Evolutionary conservation across 2,113 vertebrate species (phyloP).

Genomic region (Callaeas wilsoni): DNA sequence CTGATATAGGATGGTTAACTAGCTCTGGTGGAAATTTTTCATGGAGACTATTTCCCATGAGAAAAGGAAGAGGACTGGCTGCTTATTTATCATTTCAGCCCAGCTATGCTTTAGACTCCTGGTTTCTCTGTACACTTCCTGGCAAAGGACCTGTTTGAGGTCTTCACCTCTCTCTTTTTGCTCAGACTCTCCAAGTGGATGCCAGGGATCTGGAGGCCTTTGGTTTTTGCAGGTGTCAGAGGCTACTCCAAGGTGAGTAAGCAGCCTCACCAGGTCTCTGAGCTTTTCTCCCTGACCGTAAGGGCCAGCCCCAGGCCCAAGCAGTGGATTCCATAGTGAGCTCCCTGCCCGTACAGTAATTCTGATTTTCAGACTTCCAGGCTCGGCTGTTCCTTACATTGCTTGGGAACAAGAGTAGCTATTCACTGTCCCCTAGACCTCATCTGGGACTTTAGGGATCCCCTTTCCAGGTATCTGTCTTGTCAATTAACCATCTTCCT

Average conservation of each 20-base stretch:
- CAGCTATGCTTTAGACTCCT: not conserved
- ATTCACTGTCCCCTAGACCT: not conserved
- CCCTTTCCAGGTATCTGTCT: not conserved
- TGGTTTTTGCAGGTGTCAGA: not conserved
- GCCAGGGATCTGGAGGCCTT: not conserved
- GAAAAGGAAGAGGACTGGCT: not conserved
- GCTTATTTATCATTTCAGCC: not conserved
- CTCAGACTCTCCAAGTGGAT: not conserved
- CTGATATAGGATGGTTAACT: not conserved
- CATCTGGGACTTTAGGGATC: not conserved
- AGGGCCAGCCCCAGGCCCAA: not conserved
- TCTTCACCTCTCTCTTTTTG: not conserved
- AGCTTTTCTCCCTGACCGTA: not conserved
- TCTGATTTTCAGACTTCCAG: not conserved
- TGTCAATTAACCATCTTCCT: not conserved
- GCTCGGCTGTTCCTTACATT: not conserved
- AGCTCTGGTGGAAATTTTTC: not conserved
- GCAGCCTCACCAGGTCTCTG: not conserved
- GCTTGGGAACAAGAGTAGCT: not conserved
- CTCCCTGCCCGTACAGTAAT: not conserved
- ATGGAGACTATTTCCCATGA: not conserved
- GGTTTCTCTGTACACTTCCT: accelerated
- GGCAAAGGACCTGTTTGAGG: not conserved
- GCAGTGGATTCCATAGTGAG: not conserved
- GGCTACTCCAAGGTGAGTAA: not conserved